These are phyloP conservation scores for Lutraria lutraria DNA, from an alignment of 2,888 invertebrate species.

Conservation along the genomic window DNA sequence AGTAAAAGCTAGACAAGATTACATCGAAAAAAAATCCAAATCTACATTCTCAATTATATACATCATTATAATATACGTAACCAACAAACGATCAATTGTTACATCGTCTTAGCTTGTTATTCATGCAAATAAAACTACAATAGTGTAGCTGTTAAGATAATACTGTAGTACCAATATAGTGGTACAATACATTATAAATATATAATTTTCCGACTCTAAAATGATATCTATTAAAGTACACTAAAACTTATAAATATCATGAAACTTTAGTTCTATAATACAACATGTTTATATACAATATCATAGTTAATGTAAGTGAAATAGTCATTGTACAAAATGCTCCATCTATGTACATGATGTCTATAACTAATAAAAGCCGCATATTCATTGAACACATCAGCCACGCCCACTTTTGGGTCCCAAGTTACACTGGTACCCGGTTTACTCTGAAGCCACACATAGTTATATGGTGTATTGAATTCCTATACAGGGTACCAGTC, in stretches of 20 bases:
- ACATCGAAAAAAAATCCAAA: background rate
- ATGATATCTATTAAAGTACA: background rate
- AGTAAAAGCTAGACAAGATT: slow-evolving; percentile 11
- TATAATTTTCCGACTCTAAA: background rate
- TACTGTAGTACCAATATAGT: no score
- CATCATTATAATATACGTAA: background rate
- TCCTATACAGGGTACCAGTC: no score
- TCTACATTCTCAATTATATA: slow-evolving; percentile 2
- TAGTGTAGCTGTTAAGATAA: no score
- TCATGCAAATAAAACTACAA: no score
- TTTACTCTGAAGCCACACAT: no score
- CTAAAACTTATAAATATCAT: background rate
- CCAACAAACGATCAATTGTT: background rate
- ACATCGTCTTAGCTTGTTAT: no score
- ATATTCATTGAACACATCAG: no score
- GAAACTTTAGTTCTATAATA: background rate
- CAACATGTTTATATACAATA: background rate
- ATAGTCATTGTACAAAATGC: background rate
- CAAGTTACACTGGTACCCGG: no score
- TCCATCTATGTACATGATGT: slow-evolving; percentile 8
- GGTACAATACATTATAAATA: background rate
- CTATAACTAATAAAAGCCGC: no score
- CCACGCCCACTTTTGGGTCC: no score
- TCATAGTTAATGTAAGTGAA: background rate
- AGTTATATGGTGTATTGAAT: no score